These are phyloP conservation scores for Drosophila aldrichi DNA, from an alignment of 2,888 invertebrate genomes.

Conservation along the genomic window DNA sequence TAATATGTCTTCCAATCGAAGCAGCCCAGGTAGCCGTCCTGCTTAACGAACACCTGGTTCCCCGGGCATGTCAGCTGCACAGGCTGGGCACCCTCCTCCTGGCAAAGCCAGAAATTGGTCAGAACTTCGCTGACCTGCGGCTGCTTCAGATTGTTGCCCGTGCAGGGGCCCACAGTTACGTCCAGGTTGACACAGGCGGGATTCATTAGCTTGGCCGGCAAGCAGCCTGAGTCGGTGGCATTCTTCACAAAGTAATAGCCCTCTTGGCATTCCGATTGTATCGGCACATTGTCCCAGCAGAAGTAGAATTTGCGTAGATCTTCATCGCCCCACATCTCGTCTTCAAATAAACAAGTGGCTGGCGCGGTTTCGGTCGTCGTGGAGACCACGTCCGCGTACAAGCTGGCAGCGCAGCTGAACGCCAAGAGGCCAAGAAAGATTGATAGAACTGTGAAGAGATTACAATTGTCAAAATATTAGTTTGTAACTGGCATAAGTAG, in stretches of 20 bases:
- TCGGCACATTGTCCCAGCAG: slow-evolving; percentile 28
- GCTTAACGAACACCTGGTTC: slow-evolving; percentile 39
- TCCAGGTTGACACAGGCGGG: slow-evolving; percentile 51
- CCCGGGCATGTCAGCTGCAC: slow-evolving; percentile 27
- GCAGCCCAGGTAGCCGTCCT: slow-evolving; percentile 61
- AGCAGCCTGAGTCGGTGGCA: slow-evolving; percentile 46
- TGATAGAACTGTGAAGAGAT: slow-evolving; percentile 35
- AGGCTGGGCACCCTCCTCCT: slow-evolving; percentile 3
- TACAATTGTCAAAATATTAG: not conserved
- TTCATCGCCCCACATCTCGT: slow-evolving; percentile 38
- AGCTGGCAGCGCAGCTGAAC: slow-evolving; percentile 27
- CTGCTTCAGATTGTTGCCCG: slow-evolving; percentile 43
- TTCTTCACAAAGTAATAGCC: slow-evolving; percentile 54
- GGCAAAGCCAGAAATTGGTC: slow-evolving; percentile 52
- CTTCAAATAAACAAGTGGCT: slow-evolving; percentile 24
- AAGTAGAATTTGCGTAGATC: slow-evolving; percentile 36
- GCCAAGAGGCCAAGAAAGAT: slow-evolving; percentile 51
- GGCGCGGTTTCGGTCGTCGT: not conserved
- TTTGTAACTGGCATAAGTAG: too few species aligned
- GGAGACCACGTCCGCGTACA: not conserved
- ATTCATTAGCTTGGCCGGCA: slow-evolving; percentile 34
- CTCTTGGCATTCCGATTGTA: slow-evolving; percentile 14
- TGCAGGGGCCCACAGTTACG: slow-evolving; percentile 25
- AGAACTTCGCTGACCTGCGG: slow-evolving; percentile 38
- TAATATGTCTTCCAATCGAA: slow-evolving; percentile 53